These are phyloP conservation scores for Anthopleura sola DNA, from an alignment of 64 coral and sea anemone species.

Conservation along the genomic window DNA sequence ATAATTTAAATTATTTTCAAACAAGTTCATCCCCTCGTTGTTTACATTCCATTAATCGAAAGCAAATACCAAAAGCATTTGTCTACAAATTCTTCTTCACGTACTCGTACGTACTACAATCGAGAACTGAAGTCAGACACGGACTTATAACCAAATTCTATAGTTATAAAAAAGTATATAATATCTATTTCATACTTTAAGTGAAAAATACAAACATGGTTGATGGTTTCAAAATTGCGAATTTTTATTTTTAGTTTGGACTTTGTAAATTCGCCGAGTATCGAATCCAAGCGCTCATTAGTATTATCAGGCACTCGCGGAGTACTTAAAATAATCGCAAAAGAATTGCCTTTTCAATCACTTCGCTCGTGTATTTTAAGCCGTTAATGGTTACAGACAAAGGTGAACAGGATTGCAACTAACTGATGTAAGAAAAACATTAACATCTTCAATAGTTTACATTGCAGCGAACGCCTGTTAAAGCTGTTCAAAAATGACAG, in stretches of 20 bases:
- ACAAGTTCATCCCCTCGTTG: background rate
- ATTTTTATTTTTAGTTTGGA: too few relatives aligned
- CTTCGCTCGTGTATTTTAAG: conserved; percentile 18
- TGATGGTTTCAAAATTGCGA: background rate
- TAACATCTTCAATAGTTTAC: conserved; percentile 1
- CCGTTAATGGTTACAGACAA: background rate
- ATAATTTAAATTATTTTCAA: background rate
- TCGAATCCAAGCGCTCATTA: background rate
- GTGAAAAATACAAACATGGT: background rate
- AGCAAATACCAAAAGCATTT: background rate
- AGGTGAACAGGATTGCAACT: background rate
- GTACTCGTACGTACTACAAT: too few relatives aligned
- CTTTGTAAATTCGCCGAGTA: background rate
- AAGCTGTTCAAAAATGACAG: conserved; percentile 1
- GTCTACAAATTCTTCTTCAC: background rate
- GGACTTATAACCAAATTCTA: background rate
- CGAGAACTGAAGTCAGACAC: background rate
- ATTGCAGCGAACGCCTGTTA: conserved; percentile 9
- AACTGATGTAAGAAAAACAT: conserved; percentile 3
- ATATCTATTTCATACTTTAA: background rate
- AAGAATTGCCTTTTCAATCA: background rate
- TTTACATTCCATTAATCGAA: background rate
- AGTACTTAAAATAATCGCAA: background rate
- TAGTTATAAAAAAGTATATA: background rate
- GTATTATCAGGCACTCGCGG: background rate